Evolutionary conservation across 2,113 vertebrate genomes (phyloP), one percentile per base, ranked within the genome.

Genomic region (Alces alces): DNA sequence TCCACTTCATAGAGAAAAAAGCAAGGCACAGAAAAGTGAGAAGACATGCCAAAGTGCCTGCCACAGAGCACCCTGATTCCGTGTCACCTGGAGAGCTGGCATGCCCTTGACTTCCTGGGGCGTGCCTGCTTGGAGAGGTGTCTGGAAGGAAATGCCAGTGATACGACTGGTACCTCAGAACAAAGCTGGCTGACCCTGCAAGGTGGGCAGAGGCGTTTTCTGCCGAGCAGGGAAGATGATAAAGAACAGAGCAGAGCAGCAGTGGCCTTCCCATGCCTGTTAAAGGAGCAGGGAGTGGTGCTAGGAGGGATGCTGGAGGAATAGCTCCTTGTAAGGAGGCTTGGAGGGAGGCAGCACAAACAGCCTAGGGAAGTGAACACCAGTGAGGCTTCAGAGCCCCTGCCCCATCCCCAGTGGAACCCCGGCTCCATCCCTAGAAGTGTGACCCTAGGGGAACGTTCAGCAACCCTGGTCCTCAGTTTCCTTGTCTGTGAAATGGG

Each of bases 21-120:
- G 6, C 2, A 25, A 93, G 88, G 50, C 16, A 21, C 82, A 89
- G 30, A 54, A 27, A 45, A 19, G 4, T 21, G 14, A 14, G 25
- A 7, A 4, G 33, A 23, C 50, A 66, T 0, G 1, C 50, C 9
- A 1, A 55, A n/a, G 23, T 17, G 43, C 50, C 25, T 28, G n/a
- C 15, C 39, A 23, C 1, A 5, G n/a, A 79, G 45, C 17, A 33
- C 39, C 4, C 25, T 17, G 7, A 13, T 57, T 43, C 13, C 45
- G 2, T 50, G 21, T 45, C 36, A 27, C 17, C 45, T 7, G 7
- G 33, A 64, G 21, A 47, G 30, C 55, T 11, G 39, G 4, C 3
- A 4, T 43, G 23, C 45, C 60, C 14, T 25, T 6, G 11, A 5
- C 23, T 39, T 5, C n/a, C 50, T 28, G 43, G 3, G 11, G 43